These are phyloP conservation scores for Eupithecia centaureata DNA, from an alignment of 2,888 invertebrate species.

Conservation along the genomic window DNA sequence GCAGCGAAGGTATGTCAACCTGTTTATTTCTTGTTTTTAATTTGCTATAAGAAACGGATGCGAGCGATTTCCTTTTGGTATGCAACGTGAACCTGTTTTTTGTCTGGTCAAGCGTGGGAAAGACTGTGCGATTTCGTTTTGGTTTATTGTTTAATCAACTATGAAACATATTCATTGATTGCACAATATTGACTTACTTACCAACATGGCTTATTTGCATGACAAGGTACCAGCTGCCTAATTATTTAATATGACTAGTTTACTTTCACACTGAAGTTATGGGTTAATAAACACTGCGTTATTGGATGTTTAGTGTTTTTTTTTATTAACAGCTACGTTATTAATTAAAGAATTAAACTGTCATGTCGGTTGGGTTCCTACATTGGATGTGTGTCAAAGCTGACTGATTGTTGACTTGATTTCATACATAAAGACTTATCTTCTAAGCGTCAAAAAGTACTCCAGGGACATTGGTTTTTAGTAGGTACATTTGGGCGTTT, in stretches of 20 bases:
- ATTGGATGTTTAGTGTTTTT: neutral
- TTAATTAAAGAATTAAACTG: too few relatives aligned
- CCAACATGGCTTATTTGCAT: conserved; percentile 2
- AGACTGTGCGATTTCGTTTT: conserved; percentile 63
- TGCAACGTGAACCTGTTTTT: conserved; percentile 75
- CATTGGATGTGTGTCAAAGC: too few relatives aligned
- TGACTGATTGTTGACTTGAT: too few relatives aligned
- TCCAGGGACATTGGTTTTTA: too few relatives aligned
- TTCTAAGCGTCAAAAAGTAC: too few relatives aligned
- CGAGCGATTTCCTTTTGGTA: conserved; percentile 74
- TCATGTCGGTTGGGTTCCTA: too few relatives aligned
- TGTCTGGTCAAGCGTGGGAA: conserved; percentile 79
- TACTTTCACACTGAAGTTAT: conserved; percentile 8
- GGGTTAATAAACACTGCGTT: neutral
- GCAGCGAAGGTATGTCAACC: conserved; percentile 58
- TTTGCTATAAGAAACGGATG: conserved; percentile 64
- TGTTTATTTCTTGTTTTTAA: conserved; percentile 52
- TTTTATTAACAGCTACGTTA: neutral
- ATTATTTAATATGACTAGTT: neutral
- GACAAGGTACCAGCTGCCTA: neutral
- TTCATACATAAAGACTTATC: too few relatives aligned
- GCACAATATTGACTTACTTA: conserved; percentile 18
- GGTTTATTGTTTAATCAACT: conserved; percentile 48
- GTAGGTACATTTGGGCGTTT: too few relatives aligned
- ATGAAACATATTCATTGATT: conserved; percentile 24